Base-by-base conservation (phyloP, 2,888 invertebrate species). In the Protonemura montana region DNA sequence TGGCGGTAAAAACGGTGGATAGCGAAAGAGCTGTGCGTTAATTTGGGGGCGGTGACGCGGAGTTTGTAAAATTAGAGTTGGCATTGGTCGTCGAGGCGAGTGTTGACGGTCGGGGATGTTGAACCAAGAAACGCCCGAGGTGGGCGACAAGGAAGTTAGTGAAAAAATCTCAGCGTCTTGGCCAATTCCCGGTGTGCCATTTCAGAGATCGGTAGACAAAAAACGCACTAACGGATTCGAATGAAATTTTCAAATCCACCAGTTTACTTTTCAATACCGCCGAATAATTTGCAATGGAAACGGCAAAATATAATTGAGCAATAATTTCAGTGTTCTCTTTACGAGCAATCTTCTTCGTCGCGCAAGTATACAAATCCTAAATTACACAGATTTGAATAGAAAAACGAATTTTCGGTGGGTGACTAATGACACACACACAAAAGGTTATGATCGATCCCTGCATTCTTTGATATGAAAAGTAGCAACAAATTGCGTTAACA, bases 401-500 rank as follows among this genome's bases (percentile, higher is more conserved):
- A 59, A 59, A 59, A 59, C 16, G 59, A 59, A 10, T 3, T 21
- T 21, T 16, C 21, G 16, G 59, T 59, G 59, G 16, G 21, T 59
- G 59, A 59, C 59, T 59, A 59, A 59, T 59, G 16, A 59, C 21
- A 59, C 2, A 59, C 21, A 7, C 59, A 59, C 59, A 7, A 59
- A 59, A 59, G 59, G 59, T 59, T 59, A 59, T 59, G 59, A 59
- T 59, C 59, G 59, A 59, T 59, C 59, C 13, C 2, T 59, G 7
- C 59, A 59, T 59, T 59, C 59, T 59, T 59, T 59, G 59, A 59
- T 59, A 21, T 59, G 59, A 59, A 59, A 59, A 59, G 59, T 59
- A 59, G 59, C 59, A 59, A 59, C 59, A 59, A 59, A 59, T 59
- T 59, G 59, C 59, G 59, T 59, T 59, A 59, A 59, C 59, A 59